Evolutionary conservation across 2,113 vertebrate species (phyloP).

Genomic region (Uropsilus gracilis): DNA sequence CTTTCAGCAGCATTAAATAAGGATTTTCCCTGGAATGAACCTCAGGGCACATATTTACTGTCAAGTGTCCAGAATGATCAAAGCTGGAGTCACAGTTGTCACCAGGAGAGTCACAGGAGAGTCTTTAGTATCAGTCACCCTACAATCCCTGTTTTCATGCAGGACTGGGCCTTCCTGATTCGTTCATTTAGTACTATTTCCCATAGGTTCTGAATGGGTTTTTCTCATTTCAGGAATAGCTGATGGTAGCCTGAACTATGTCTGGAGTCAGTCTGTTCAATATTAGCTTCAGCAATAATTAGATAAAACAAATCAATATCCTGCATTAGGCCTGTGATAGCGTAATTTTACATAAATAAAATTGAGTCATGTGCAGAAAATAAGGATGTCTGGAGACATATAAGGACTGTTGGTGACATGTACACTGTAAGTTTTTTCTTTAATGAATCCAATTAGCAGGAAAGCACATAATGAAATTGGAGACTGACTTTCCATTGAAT

Average conservation of each 20-base stretch:
- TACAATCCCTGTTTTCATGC: neutral
- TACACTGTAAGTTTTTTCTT: neutral
- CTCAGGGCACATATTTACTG: neutral
- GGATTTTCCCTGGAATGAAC: neutral
- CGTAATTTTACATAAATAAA: conserved; percentile 28
- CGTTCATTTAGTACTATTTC: neutral
- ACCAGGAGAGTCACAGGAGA: no score
- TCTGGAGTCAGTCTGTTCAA: neutral
- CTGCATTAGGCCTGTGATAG: conserved; percentile 4
- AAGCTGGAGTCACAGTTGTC: neutral
- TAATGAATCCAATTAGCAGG: neutral
- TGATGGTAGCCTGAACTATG: neutral
- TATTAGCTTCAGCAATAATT: conserved; percentile 32
- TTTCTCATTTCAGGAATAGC: neutral
- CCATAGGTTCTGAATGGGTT: neutral
- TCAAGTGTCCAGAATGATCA: neutral
- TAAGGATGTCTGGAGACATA: conserved; percentile 5
- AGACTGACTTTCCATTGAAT: neutral
- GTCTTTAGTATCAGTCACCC: neutral
- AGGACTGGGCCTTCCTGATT: neutral
- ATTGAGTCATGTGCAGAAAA: neutral
- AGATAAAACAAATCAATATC: conserved; percentile 14
- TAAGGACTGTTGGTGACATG: neutral
- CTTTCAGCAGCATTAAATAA: neutral
- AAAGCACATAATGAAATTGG: neutral